Evolutionary conservation across 2,888 invertebrate species (phyloP).

Genomic region (Tromatobia lineatoria): DNA sequence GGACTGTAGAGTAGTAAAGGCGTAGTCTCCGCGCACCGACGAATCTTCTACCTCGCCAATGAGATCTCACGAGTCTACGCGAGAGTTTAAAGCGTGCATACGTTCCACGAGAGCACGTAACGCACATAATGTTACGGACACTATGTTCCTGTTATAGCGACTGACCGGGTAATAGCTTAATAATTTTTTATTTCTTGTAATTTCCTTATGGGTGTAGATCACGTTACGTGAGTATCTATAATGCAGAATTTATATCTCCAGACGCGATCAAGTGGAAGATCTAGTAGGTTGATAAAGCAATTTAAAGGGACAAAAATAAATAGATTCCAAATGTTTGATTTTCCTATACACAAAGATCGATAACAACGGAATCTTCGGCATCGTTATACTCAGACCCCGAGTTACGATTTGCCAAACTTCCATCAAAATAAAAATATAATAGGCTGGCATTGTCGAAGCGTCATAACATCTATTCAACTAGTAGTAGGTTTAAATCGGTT

Average conservation of each 20-base stretch:
- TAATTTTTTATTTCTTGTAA: slow-evolving; percentile 57
- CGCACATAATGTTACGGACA: slow-evolving; percentile 53
- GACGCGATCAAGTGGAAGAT: not conserved
- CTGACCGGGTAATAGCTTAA: slow-evolving; percentile 45
- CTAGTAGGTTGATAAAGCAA: too few relatives aligned
- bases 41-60: slow-evolving; percentile 5
- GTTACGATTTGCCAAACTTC: too few relatives aligned
- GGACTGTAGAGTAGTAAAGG: slow-evolving; percentile 2
- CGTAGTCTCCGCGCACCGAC: slow-evolving; percentile 1
- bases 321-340: too few relatives aligned
- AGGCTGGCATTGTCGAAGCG: too few relatives aligned
- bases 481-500: not conserved
- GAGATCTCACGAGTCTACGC: slow-evolving; percentile 40
- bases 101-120: slow-evolving; percentile 64
- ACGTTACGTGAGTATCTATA: slow-evolving; percentile 50
- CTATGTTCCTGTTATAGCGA: slow-evolving; percentile 10
- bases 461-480: too few relatives aligned
- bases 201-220: slow-evolving; percentile 68
- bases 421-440: too few relatives aligned
- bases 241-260: slow-evolving; percentile 39
- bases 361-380: too few relatives aligned
- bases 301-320: too few relatives aligned
- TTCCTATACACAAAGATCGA: too few relatives aligned
- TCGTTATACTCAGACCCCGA: too few relatives aligned
- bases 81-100: slow-evolving; percentile 47